A percentile compares a stretch with the other conserved stretches of the same genome.
phyloP scores from a whole-genome alignment of 92 coral and sea anemone species.

The Palythoa heliodiscus region DNA sequence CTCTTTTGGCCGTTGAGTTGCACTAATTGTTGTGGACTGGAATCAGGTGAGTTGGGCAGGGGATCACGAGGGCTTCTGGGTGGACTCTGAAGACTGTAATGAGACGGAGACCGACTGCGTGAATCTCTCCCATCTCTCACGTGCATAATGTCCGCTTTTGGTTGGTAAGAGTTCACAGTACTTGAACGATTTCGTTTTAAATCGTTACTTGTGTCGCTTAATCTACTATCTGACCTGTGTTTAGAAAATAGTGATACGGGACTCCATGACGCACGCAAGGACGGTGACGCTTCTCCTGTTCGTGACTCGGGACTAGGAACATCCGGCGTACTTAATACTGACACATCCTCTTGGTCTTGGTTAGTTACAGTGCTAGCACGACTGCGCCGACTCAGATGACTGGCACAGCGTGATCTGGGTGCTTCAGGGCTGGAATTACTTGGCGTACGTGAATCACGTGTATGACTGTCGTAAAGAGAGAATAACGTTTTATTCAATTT shows the following conservation, averaged over 20 bases:
- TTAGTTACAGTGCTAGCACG: constrained; percentile 56
- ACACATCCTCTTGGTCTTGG: constrained; percentile 45
- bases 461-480: constrained; percentile 29
- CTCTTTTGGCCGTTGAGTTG: constrained; percentile 41
- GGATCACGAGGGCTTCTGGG: constrained; percentile 66
- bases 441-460: constrained; percentile 60
- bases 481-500: no score
- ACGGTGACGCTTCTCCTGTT: constrained; percentile 46
- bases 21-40: constrained; percentile 63
- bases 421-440: constrained; percentile 47
- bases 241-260: constrained; percentile 51
- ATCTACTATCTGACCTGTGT: constrained; percentile 54
- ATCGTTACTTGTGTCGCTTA: constrained; percentile 56
- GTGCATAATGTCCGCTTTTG: constrained; percentile 57
- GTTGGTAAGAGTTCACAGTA: constrained; percentile 59
- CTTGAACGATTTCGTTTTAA: constrained; percentile 57
- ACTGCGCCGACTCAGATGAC: constrained; percentile 72
- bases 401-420: constrained; percentile 70
- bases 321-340: constrained; percentile 65
- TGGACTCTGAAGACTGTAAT: constrained; percentile 54
- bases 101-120: constrained; percentile 19
- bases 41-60: constrained; percentile 50
- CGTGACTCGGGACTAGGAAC: constrained; percentile 66
- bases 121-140: constrained; percentile 50
- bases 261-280: constrained; percentile 70